Conservation (phyloP, 92 coral and sea anemone species). For the Epizoanthus illoricatus region DNA sequence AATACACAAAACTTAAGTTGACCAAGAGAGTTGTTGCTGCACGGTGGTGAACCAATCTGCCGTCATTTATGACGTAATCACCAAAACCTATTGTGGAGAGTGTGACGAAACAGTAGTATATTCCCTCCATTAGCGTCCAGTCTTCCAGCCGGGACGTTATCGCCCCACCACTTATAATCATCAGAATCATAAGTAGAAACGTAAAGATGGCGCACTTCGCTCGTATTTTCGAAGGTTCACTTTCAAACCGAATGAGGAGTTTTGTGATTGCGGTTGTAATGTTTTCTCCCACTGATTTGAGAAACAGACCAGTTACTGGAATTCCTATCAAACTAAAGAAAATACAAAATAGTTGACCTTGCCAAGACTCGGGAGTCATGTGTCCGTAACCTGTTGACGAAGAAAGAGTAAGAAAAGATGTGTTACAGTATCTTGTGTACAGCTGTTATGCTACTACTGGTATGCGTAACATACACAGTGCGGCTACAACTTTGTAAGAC, state of each 20-base stretch:
- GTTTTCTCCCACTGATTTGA: conserved; percentile 46
- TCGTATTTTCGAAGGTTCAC: conserved; percentile 16
- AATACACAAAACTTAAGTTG: conserved; percentile 13
- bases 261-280: conserved; percentile 13
- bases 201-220: conserved; percentile 31
- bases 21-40: conserved; percentile 9
- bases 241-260: conserved; percentile 14
- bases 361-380: conserved; percentile 44
- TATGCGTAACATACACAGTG: no score
- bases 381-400: conserved; percentile 46
- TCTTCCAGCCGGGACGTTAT: conserved; percentile 25
- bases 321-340: conserved; percentile 50
- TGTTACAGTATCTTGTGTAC: no score
- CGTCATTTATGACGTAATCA: conserved; percentile 44
- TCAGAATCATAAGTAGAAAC: conserved; percentile 36
- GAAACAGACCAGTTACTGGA: conserved; percentile 46
- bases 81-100: conserved; percentile 50
- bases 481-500: no score
- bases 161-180: conserved; percentile 32
- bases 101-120: conserved; percentile 45
- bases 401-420: background rate
- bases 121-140: conserved; percentile 51
- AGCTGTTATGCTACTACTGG: no score
- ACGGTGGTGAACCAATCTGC: background rate
- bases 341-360: conserved; percentile 56